Evolutionary conservation across 2,888 invertebrate genomes (phyloP), one percentile per base, ranked within the genome.

Genomic region (Cybosia mesomella): DNA sequence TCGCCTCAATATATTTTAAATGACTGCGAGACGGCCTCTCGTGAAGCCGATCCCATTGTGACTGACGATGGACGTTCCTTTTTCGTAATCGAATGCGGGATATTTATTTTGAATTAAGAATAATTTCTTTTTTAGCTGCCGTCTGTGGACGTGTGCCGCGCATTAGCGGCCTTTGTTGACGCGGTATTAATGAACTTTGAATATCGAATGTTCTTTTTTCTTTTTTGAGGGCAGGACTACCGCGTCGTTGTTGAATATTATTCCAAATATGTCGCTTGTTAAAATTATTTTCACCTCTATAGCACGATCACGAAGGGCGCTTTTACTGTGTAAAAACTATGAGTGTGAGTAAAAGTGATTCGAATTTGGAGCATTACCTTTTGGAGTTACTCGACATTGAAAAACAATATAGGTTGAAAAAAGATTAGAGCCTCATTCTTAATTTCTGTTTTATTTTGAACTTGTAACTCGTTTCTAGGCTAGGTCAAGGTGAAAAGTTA

Each of bases 1-100:
- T 79, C 79, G 83, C 68, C 87, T 94, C 94, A 93, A 95, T 94
- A 94, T 94, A 94, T 94, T 93, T 94, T 90, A 93, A 94, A 94
- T 93, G 92, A 93, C 89, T 91, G 85, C 84, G 86, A 88, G 86
- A 83, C 90, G 88, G 86, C 87, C 89, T 81, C 88, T 89, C 88
- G 82, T 82, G 87, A 79, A 85, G 89, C 85, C 86, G 89, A 75
- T 84, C 78, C 90, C 82, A 89, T 94, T 93, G 93, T 93, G 91
- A 92, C 88, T 89, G 91, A 83, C 87, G 87, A 82, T 85, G 86
- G 85, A 83, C 86, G 88, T 85, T 85, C 89, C 90, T 89, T 92
- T 91, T 89, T 84, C 81, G 85, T 85, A 85, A 85, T 85, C 86
- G 87, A 86, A 89, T 78, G 84, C 81, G 83, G 84, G 84, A 87